phyloP scores from a whole-genome alignment of 2,113 vertebrate species.

The Felis catus region DNA sequence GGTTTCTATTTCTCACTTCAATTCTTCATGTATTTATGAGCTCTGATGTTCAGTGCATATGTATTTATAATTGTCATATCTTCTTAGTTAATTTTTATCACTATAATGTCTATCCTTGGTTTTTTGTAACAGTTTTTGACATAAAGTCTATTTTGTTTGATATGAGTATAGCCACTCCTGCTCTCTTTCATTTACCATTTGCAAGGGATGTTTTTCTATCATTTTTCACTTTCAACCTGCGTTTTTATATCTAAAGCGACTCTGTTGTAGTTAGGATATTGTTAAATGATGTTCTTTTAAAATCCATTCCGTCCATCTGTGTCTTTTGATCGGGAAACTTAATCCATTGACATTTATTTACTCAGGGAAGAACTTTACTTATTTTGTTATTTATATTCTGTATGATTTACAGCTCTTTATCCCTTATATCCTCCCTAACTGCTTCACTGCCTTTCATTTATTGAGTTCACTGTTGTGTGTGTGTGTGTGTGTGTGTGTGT shows the following conservation, averaged over 20 bases:
- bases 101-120: not conserved
- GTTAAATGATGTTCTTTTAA: not conserved
- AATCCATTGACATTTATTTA: not conserved
- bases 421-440: not conserved
- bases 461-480: not conserved
- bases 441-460: not conserved
- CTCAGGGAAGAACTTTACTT: not conserved
- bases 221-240: not conserved
- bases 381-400: not conserved
- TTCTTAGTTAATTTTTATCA: not conserved
- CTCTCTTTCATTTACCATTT: not conserved
- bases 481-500: not conserved
- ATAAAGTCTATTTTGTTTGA: not conserved
- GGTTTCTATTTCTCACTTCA: not conserved
- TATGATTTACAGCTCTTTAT: not conserved
- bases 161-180: not conserved
- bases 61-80: not conserved
- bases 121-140: not conserved
- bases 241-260: not conserved
- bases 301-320: not conserved
- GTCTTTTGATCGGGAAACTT: not conserved
- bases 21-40: not conserved
- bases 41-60: not conserved
- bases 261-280: not conserved
- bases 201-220: not conserved